phyloP scores from a whole-genome alignment of 2,113 vertebrate genomes.

The Drymodes brunneopygia region DNA sequence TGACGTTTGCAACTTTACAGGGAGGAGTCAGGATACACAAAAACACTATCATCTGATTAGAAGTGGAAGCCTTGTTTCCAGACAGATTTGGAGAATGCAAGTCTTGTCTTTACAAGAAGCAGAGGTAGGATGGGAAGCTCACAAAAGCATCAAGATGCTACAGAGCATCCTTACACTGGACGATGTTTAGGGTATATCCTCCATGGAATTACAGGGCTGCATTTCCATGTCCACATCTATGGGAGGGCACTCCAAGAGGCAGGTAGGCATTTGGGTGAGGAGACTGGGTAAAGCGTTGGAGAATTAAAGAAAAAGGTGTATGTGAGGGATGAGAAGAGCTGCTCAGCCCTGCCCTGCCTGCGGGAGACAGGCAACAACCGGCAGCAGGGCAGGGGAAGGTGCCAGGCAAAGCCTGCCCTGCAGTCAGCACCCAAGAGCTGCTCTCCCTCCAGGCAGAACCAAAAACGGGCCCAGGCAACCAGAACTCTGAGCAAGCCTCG shows the following conservation, averaged over 20 bases:
- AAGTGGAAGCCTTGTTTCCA: not conserved
- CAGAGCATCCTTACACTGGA: not conserved
- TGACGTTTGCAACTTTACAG: not conserved
- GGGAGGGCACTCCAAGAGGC: not conserved
- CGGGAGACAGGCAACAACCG: not conserved
- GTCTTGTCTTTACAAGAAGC: not conserved
- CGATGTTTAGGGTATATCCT: not conserved
- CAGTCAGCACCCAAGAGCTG: not conserved
- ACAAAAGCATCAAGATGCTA: no score
- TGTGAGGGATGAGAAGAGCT: not conserved
- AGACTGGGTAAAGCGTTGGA: not conserved
- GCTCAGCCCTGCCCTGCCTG: not conserved
- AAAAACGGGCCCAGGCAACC: not conserved
- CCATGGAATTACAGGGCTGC: not conserved
- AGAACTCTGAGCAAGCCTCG: not conserved
- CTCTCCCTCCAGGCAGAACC: not conserved
- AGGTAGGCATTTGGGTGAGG: not conserved
- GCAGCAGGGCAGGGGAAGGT: not conserved
- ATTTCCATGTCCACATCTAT: rapidly evolving
- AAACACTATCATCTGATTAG: not conserved
- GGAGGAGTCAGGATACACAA: not conserved
- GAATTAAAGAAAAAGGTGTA: not conserved
- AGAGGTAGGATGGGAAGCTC: not conserved
- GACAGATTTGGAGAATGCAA: not conserved
- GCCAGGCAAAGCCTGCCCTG: not conserved